phyloP scores from a whole-genome alignment of 2,797 vertebrate species.

The Myotis planiceps region DNA sequence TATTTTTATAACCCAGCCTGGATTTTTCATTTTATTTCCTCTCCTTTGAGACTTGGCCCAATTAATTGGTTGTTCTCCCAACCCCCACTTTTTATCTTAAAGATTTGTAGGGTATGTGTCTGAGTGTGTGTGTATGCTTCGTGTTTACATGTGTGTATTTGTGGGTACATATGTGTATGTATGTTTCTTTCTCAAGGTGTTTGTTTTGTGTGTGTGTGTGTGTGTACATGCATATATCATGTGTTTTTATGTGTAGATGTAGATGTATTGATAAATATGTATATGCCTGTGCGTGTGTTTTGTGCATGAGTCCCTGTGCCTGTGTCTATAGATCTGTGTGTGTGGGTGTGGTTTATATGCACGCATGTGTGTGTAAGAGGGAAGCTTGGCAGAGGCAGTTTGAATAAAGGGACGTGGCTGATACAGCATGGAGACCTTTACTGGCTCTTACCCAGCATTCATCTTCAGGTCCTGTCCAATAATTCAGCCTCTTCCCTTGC shows the following conservation, averaged over 20 bases:
- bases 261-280: not conserved
- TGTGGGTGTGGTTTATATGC: not conserved
- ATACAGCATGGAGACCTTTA: not conserved
- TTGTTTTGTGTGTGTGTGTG: not conserved
- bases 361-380: not conserved
- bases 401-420: not conserved
- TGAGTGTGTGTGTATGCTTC: not conserved
- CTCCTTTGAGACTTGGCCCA: conserved; percentile 84
- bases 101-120: not conserved
- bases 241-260: not conserved
- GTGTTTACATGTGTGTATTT: not conserved
- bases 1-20: conserved; percentile 90
- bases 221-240: too few species aligned
- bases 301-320: too few species aligned
- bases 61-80: conserved; percentile 86
- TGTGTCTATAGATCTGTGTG: not conserved
- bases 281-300: not conserved
- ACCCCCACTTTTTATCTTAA: conserved; percentile 32
- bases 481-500: not conserved
- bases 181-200: not conserved
- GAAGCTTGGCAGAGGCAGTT: not conserved
- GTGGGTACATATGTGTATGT: not conserved
- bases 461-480: conserved; percentile 5
- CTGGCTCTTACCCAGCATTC: not conserved
- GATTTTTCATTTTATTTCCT: conserved; percentile 90